Conservation (phyloP, 2,113 vertebrate genomes). For the Connochaetes taurinus region DNA sequence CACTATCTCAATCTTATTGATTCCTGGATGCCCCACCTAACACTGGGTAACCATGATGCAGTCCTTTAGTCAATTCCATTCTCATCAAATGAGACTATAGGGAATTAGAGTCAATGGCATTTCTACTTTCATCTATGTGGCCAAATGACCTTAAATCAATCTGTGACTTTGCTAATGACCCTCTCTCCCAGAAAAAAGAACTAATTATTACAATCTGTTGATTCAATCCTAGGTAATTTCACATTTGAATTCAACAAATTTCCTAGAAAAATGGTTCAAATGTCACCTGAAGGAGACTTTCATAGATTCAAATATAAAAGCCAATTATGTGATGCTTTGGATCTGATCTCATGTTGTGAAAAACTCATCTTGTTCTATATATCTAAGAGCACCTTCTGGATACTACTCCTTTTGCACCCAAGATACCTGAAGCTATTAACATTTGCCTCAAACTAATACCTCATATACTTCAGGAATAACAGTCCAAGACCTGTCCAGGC, state of each 20-base stretch:
- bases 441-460: neutral
- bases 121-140: neutral
- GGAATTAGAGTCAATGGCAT: neutral
- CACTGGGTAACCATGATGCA: neutral
- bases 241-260: constrained; percentile 23
- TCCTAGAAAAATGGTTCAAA: neutral
- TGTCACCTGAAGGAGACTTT: neutral
- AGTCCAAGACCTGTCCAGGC: neutral
- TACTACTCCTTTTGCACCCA: neutral
- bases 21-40: neutral
- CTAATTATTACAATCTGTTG: neutral
- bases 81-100: neutral
- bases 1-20: neutral
- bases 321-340: neutral
- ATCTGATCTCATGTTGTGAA: neutral
- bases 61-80: neutral
- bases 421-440: neutral
- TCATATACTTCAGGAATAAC: neutral
- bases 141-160: neutral
- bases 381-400: neutral
- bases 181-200: neutral
- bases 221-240: neutral
- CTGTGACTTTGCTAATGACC: neutral
- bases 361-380: neutral
- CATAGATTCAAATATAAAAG: neutral